Conservation (phyloP, 1,140 invertebrate genomes). For the Choristoneura fumiferana region DNA sequence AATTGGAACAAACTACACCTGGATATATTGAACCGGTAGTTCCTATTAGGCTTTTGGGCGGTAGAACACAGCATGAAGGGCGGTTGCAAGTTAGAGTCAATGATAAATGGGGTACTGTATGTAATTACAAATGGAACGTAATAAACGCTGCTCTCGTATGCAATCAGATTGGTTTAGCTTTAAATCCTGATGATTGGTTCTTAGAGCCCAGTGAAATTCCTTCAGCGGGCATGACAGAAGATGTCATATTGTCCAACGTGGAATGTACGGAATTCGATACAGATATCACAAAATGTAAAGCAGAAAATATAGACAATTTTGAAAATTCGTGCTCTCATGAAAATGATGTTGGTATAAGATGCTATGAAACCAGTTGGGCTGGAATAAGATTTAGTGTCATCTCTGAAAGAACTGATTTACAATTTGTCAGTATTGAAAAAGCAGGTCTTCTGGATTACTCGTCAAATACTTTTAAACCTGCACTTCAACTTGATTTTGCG, state of each 20-base stretch:
- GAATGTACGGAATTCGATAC: constrained; percentile 94
- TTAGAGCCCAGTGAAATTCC: constrained; percentile 90
- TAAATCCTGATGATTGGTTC: constrained; percentile 96
- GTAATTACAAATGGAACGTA: constrained; percentile 97
- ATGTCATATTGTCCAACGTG: constrained; percentile 91
- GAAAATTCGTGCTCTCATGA: constrained; percentile 94
- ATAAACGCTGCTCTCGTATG: constrained; percentile 95
- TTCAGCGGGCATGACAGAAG: constrained; percentile 86
- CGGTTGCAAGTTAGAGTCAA: constrained; percentile 89
- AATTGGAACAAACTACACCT: constrained; percentile 78
- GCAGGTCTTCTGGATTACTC: constrained; percentile 97
- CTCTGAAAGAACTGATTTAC: constrained; percentile 91
- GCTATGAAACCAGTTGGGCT: constrained; percentile 95
- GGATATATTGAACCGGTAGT: constrained; percentile 79
- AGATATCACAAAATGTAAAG: constrained; percentile 93
- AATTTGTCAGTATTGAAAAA: constrained; percentile 92
- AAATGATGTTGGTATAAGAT: constrained; percentile 92
- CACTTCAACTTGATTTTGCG: constrained; percentile 97
- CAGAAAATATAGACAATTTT: constrained; percentile 88
- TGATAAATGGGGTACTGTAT: constrained; percentile 97
- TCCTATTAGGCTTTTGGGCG: constrained; percentile 87
- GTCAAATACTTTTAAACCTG: constrained; percentile 93
- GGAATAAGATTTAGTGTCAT: constrained; percentile 93
- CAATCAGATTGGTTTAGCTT: constrained; percentile 94
- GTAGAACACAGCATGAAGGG: constrained; percentile 86